phyloP scores from a whole-genome alignment of 2,113 vertebrate genomes.

The Microtus ochrogaster region DNA sequence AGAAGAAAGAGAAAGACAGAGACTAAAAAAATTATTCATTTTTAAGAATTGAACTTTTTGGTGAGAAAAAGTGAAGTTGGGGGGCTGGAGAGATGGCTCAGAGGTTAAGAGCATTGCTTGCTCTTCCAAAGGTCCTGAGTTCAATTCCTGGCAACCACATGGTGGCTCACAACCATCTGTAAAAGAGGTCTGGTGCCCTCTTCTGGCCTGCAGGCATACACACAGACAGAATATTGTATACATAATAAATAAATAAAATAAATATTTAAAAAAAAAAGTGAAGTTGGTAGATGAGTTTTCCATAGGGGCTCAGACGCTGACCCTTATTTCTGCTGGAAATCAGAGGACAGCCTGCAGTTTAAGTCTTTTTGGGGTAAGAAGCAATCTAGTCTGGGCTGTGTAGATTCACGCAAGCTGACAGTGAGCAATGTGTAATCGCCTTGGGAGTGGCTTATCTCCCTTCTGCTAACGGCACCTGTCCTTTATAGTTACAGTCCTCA shows the following conservation, averaged over 20 bases:
- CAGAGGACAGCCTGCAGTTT: background rate
- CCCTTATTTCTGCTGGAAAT: background rate
- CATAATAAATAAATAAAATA: too few relatives aligned
- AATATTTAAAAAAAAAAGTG: too few relatives aligned
- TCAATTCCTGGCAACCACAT: too few relatives aligned
- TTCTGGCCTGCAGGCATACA: too few relatives aligned
- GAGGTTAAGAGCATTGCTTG: too few relatives aligned
- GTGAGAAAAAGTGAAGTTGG: too few relatives aligned
- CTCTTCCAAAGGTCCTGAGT: too few relatives aligned
- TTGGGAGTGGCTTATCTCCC: background rate
- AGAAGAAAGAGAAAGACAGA: background rate
- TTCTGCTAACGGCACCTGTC: background rate
- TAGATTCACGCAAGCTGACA: background rate
- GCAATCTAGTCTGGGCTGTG: background rate
- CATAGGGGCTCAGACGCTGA: background rate
- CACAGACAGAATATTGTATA: too few relatives aligned
- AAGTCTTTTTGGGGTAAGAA: background rate
- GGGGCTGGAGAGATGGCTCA: too few relatives aligned
- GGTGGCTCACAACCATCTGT: too few relatives aligned
- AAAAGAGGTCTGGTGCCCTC: too few relatives aligned
- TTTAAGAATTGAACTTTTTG: too few relatives aligned
- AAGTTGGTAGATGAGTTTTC: background rate
- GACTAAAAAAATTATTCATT: background rate
- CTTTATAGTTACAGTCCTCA: background rate
- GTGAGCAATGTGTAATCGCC: background rate